These are phyloP conservation scores for Anthopleura xanthogrammica DNA, from an alignment of 92 coral and sea anemone species.

Conservation along the genomic window DNA sequence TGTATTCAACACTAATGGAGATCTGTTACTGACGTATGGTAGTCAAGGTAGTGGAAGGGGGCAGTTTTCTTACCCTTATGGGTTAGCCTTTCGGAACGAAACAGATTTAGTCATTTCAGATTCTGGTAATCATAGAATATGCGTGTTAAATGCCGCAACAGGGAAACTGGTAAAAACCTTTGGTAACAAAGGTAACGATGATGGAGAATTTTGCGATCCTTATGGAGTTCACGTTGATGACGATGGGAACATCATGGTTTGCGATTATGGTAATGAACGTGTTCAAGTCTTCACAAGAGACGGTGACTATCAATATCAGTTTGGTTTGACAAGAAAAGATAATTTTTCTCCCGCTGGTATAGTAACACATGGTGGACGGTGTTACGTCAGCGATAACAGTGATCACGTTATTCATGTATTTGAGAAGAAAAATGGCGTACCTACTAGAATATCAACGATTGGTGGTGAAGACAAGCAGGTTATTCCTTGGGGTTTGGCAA, in stretches of 20 bases:
- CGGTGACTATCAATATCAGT: constrained; percentile 17
- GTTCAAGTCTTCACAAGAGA: constrained; percentile 14
- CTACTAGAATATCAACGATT: constrained; percentile 14
- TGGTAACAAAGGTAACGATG: background rate
- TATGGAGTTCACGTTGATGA: constrained; percentile 4
- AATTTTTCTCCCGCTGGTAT: background rate
- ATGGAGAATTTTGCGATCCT: background rate
- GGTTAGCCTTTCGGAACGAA: constrained; percentile 4
- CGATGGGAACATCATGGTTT: background rate
- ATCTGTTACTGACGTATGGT: constrained; percentile 14
- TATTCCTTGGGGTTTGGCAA: background rate
- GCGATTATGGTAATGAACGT: background rate
- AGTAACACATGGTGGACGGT: constrained; percentile 9
- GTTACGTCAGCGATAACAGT: background rate
- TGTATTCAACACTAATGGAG: background rate
- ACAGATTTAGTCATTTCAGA: constrained; percentile 3
- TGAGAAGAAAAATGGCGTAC: constrained; percentile 6
- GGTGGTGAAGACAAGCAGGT: background rate
- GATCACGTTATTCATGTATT: constrained; percentile 10
- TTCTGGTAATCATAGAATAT: background rate
- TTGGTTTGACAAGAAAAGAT: background rate
- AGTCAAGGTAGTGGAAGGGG: background rate
- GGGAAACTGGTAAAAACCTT: background rate
- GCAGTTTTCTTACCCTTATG: background rate
- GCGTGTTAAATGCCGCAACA: background rate